Conservation (phyloP, 2,888 invertebrate genomes). For the Caenorhabditis sp. region DNA sequence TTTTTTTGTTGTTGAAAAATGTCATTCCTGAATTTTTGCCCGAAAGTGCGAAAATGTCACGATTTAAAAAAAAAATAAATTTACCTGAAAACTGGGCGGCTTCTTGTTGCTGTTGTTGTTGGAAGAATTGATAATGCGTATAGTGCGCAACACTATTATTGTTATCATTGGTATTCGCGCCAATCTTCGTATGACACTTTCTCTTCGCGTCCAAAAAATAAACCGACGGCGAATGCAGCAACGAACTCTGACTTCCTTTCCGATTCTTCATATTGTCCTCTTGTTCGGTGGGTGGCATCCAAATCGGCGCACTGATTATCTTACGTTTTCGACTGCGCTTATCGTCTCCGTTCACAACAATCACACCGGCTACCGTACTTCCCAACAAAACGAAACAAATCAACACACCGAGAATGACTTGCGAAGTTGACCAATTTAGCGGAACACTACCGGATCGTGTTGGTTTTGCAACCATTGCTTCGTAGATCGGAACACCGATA, state of each 20-base stretch:
- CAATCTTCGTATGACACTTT: neutral
- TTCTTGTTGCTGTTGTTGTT: neutral
- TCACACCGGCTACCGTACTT: constrained; percentile 6
- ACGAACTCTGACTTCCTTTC: constrained; percentile 17
- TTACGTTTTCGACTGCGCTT: constrained; percentile 33
- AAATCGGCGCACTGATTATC: constrained; percentile 37
- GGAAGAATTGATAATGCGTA: neutral
- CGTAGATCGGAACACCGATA: constrained; percentile 35
- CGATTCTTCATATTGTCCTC: constrained; percentile 7
- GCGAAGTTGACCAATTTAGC: neutral
- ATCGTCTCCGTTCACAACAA: constrained; percentile 6
- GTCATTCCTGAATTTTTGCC: no score
- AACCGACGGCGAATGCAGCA: constrained; percentile 4
- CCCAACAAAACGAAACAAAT: constrained; percentile 6
- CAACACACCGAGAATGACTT: neutral
- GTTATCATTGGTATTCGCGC: neutral
- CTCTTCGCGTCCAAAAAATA: constrained; percentile 1
- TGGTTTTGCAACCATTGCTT: constrained; percentile 28
- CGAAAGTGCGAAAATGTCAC: no score
- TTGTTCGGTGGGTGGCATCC: constrained; percentile 41
- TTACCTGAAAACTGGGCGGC: neutral
- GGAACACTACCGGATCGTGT: neutral
- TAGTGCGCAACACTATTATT: neutral
- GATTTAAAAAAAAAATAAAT: no score
- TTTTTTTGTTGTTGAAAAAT: no score